phyloP scores from a whole-genome alignment of 2,797 vertebrate genomes.

The Parauchenoglanis ngamensis region DNA sequence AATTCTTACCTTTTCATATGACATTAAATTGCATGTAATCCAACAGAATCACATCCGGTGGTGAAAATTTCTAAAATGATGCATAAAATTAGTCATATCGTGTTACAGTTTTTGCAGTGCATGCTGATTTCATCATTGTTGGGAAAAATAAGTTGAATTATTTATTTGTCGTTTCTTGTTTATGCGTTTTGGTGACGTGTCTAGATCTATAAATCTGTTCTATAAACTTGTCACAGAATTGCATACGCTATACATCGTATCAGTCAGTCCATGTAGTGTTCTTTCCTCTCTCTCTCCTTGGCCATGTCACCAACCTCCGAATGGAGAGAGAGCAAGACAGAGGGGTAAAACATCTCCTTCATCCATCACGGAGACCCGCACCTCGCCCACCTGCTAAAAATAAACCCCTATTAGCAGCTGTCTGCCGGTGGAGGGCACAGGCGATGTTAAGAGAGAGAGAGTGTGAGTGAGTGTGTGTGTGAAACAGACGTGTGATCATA shows the following conservation, averaged over 20 bases:
- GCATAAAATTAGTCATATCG: neutral
- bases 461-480: neutral
- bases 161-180: neutral
- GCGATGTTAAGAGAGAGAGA: conserved; percentile 31
- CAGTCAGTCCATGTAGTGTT: conserved; percentile 23
- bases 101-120: neutral
- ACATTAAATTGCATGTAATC: neutral
- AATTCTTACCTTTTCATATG: neutral
- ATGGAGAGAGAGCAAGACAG: neutral
- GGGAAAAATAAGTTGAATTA: neutral
- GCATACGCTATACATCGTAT: neutral
- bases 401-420: conserved; percentile 75
- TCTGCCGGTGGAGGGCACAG: conserved; percentile 58
- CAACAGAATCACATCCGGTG: no score
- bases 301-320: conserved; percentile 23
- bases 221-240: neutral
- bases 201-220: neutral
- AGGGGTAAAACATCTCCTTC: conserved; percentile 69
- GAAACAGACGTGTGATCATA: conserved; percentile 31
- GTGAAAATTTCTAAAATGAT: neutral
- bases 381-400: conserved; percentile 73
- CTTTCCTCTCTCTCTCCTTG: conserved; percentile 56
- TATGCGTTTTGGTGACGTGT: neutral
- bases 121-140: neutral
- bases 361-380: conserved; percentile 75